These are phyloP conservation scores for Maniola jurtina DNA, from an alignment of 1,140 invertebrate genomes.

Conservation along the genomic window DNA sequence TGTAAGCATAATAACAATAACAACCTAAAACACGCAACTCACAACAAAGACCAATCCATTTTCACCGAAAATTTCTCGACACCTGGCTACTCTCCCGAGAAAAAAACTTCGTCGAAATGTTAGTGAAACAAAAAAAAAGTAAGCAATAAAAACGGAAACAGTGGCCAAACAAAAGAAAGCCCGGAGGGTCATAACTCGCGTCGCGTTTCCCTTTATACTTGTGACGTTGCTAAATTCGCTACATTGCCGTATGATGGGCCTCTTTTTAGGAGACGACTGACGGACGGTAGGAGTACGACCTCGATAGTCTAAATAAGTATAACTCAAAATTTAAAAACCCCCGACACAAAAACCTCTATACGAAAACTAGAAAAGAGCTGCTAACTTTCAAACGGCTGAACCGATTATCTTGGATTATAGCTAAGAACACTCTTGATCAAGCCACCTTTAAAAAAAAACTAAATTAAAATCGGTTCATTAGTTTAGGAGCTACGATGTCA, in stretches of 20 bases:
- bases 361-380: no score
- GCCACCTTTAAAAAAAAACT: no score
- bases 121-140: slow-evolving; percentile 28
- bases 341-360: no score
- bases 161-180: slow-evolving; percentile 57
- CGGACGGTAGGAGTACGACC: background rate
- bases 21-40: slow-evolving; percentile 1
- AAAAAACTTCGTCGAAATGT: slow-evolving; percentile 24
- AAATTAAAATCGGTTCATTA: no score
- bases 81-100: slow-evolving; percentile 28
- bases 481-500: no score
- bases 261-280: background rate
- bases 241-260: slow-evolving; percentile 16
- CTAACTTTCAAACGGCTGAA: no score
- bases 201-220: slow-evolving; percentile 55
- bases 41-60: slow-evolving; percentile 4
- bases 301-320: background rate
- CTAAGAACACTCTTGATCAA: no score
- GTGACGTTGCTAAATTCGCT: slow-evolving; percentile 51
- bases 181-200: slow-evolving; percentile 60
- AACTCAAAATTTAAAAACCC: no score
- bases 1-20: background rate
- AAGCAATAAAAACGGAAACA: slow-evolving; percentile 40
- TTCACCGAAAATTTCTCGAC: slow-evolving; percentile 17
- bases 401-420: no score